Base-by-base conservation (phyloP, 2,888 invertebrate genomes). In the Microctonus hyperodae region DNA sequence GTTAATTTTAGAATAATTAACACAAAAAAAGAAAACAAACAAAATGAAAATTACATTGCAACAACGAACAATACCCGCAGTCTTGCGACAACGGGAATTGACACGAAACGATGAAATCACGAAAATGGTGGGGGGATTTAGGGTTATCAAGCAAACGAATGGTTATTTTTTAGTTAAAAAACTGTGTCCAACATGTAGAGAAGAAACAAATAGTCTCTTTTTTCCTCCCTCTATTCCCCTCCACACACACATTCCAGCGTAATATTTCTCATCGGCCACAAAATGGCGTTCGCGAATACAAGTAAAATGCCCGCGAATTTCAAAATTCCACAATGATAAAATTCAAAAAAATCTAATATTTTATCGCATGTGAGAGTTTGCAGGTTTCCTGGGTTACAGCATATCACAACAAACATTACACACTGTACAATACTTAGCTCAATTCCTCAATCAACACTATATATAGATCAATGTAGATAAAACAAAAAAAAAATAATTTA, bases 31-130 rank as follows among this genome's bases (percentile, higher is more conserved):
- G 57, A 55, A 68, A 62, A 40, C 7, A 37, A 51, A 56, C 25
- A 9, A 69, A 71, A 65, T 65, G 58, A 71, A 72, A 75, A 75
- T 77, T 76, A 77, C 77, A 79, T 79, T 74, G 76, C 74, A 71
- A 74, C 67, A 68, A 68, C 67, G 69, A 72, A n/a, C 44, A 44
- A 44, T 44, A 16, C 44, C 75, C 74, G 78, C 73, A 75, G 74
- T 76, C 76, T 76, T 74, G 76, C 77, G 75, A 77, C 74, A 73
- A 68, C 68, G 68, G 70, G 67, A 28, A 35, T 57, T 57, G 69
- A 74, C 73, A 75, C 72, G 71, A 72, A 72, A 74, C 73, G 72
- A 69, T 69, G 44, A n/a, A n/a, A n/a, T 69, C 68, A 66, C 69
- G 50, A 70, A 25, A 53, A 48, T 51, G 23, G 37, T 11, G 37